Evolutionary conservation across 1,140 invertebrate species (phyloP).

Genomic region (Anastrepha obliqua): DNA sequence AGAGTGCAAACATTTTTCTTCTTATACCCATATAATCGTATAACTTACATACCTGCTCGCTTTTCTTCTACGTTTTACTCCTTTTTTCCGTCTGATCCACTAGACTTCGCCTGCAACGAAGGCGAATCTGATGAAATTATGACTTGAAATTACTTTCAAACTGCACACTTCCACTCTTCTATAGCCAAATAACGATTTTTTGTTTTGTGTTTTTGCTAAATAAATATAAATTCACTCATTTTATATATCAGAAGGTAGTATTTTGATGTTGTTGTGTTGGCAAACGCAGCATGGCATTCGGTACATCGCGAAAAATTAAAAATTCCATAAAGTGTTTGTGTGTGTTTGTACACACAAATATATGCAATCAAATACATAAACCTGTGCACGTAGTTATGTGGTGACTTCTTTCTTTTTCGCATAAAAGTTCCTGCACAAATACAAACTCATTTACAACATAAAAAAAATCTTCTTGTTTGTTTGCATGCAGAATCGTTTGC

Average conservation of each 20-base stretch:
- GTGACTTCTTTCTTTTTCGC: neutral
- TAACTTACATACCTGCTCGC: neutral
- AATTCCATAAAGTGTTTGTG: neutral
- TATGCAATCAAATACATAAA: neutral
- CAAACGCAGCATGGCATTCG: neutral
- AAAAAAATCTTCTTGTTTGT: too few relatives aligned
- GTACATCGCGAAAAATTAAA: neutral
- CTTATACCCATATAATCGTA: too few relatives aligned
- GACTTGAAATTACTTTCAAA: conserved; percentile 55
- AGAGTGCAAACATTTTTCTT: too few relatives aligned
- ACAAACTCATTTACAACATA: neutral
- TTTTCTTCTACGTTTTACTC: neutral
- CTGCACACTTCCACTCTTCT: neutral
- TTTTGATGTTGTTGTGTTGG: neutral
- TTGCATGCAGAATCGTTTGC: neutral
- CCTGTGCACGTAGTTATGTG: neutral
- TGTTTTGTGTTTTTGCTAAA: neutral
- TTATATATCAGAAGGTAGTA: neutral
- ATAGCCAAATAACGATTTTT: neutral
- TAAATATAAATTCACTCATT: neutral
- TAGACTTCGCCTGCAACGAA: conserved; percentile 44
- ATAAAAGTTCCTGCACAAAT: neutral
- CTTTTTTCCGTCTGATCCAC: neutral
- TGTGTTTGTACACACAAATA: neutral
- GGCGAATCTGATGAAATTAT: conserved; percentile 58